phyloP scores from a whole-genome alignment of 1,140 invertebrate species.

The Polyergus mexicanus region DNA sequence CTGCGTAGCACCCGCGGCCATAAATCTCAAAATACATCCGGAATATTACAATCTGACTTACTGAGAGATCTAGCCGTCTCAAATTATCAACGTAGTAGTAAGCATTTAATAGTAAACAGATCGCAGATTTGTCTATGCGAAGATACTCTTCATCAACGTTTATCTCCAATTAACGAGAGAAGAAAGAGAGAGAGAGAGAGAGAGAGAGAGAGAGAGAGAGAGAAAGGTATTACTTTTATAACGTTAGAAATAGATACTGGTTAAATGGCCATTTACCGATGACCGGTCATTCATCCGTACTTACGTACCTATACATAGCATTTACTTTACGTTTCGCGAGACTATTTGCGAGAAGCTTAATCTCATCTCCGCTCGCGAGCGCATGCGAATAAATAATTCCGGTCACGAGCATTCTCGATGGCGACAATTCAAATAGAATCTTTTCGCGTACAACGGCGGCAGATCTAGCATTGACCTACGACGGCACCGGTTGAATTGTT shows the following conservation, averaged over 20 bases:
- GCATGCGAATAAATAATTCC: slow-evolving; percentile 27
- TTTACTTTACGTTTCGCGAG: not conserved
- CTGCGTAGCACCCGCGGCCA: slow-evolving; percentile 76
- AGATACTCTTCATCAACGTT: not conserved
- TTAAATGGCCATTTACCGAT: not conserved
- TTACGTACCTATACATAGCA: not conserved
- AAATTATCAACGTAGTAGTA: not conserved
- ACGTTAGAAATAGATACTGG: not conserved
- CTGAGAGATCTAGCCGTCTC: not conserved
- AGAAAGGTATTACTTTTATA: not conserved
- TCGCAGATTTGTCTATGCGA: too few species aligned
- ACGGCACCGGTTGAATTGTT: slow-evolving; percentile 34
- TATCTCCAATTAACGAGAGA: not conserved
- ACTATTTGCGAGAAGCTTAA: not conserved
- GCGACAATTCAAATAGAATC: slow-evolving; percentile 33
- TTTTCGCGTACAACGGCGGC: not conserved
- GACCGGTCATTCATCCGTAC: not conserved
- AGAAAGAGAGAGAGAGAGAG: not conserved
- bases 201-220: not conserved
- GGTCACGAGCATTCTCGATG: slow-evolving; percentile 21
- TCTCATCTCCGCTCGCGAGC: slow-evolving; percentile 24
- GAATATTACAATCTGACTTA: slow-evolving; percentile 81
- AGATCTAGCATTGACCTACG: slow-evolving; percentile 46
- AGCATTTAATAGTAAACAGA: too few species aligned
- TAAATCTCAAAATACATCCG: slow-evolving; percentile 78